Evolutionary conservation across 2,113 vertebrate genomes (phyloP).

Genomic region (Anarrhichthys ocellatus): DNA sequence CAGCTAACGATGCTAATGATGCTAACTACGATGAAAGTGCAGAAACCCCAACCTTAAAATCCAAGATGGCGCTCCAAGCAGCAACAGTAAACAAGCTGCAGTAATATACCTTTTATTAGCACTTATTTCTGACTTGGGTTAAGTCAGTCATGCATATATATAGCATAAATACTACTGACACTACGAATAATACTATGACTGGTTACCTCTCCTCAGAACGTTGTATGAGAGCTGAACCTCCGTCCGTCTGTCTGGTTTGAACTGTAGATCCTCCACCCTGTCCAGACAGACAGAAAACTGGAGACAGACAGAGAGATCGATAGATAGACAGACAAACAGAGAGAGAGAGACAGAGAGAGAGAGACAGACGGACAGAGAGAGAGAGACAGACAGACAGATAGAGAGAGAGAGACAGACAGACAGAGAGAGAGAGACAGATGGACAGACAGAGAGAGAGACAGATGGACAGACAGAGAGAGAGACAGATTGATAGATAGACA

Average conservation of each 20-base stretch:
- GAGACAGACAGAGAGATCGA: neutral
- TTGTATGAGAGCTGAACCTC: constrained; percentile 83
- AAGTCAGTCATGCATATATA: too few species aligned
- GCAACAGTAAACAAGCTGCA: too few species aligned
- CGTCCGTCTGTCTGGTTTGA: constrained; percentile 64
- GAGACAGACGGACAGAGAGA: neutral
- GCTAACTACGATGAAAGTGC: too few species aligned
- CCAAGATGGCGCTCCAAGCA: too few species aligned
- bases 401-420: neutral
- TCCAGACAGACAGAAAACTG: constrained; percentile 91
- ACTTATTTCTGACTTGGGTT: too few species aligned
- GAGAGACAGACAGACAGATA: neutral
- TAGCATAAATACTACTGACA: too few species aligned
- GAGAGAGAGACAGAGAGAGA: neutral
- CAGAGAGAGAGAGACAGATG: neutral
- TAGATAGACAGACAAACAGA: neutral
- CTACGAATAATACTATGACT: neutral
- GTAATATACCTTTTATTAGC: too few species aligned
- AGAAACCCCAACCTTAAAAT: too few species aligned
- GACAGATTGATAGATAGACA: neutral
- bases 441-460: neutral
- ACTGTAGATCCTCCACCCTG: constrained; percentile 86
- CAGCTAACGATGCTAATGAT: too few species aligned
- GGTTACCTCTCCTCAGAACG: constrained; percentile 86
- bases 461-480: neutral